These are phyloP conservation scores for Zoanthus sociatus DNA, from an alignment of 92 coral and sea anemone genomes.

Conservation along the genomic window DNA sequence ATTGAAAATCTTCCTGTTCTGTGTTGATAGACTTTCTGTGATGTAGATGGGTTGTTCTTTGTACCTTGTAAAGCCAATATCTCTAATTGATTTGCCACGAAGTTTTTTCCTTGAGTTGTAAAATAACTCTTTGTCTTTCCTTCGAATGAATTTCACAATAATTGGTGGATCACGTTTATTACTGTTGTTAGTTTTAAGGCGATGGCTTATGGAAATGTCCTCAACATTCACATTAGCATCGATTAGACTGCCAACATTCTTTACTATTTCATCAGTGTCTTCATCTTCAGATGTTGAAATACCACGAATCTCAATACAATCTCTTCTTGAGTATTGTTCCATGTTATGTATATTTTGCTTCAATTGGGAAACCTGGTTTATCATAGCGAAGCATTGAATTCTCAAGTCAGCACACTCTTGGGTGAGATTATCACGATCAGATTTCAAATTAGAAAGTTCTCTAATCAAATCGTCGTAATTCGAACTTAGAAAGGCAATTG, in stretches of 20 bases:
- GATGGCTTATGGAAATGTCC: conserved; percentile 40
- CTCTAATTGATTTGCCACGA: conserved; percentile 41
- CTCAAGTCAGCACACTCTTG: background rate
- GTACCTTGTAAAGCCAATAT: conserved; percentile 34
- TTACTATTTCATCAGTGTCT: conserved; percentile 35
- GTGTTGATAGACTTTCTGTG: conserved; percentile 28
- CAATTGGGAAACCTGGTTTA: background rate
- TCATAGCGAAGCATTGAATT: background rate
- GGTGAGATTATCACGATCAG: background rate
- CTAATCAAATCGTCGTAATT: background rate
- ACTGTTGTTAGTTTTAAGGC: conserved; percentile 30
- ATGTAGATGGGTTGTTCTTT: conserved; percentile 39
- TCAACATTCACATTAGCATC: conserved; percentile 4
- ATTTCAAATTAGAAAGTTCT: background rate
- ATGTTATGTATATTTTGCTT: background rate
- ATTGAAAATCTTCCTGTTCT: conserved; percentile 44
- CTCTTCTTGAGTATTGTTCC: conserved; percentile 30
- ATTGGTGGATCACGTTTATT: conserved; percentile 36
- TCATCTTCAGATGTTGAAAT: conserved; percentile 18
- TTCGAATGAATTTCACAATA: conserved; percentile 39
- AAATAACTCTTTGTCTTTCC: conserved; percentile 40
- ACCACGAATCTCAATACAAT: conserved; percentile 9
- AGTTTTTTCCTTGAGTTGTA: conserved; percentile 24
- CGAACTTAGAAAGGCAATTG: background rate
- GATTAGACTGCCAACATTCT: conserved; percentile 21